These are phyloP conservation scores for Clavelina lepadiformis DNA, from an alignment of 23 tunicate genomes.

Conservation along the genomic window DNA sequence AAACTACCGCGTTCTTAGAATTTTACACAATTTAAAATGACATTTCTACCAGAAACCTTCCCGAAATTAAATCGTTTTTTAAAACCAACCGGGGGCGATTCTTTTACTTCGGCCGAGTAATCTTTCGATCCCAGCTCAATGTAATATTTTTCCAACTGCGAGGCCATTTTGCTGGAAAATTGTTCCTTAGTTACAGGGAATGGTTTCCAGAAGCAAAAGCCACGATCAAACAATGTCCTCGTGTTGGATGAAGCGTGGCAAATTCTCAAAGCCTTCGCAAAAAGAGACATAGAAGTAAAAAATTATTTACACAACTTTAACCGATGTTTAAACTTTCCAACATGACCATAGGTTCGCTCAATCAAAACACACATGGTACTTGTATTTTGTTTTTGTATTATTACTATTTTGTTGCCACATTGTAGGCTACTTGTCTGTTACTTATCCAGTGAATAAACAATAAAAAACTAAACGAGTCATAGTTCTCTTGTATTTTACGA, in stretches of 20 bases:
- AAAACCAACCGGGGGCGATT: background rate
- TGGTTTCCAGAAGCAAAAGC: conserved; percentile 74
- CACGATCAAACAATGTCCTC: conserved; percentile 46
- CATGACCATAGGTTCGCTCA: no score
- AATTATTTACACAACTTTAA: no score
- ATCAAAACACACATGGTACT: no score
- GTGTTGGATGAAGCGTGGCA: conserved; percentile 50
- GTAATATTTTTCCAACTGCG: conserved; percentile 36
- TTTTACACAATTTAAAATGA: background rate
- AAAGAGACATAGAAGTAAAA: no score
- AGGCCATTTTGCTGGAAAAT: conserved; percentile 39
- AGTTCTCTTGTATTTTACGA: no score
- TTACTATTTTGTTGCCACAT: no score
- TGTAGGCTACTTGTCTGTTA: no score
- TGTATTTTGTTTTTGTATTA: no score
- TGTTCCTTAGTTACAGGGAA: conserved; percentile 80
- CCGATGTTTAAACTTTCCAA: no score
- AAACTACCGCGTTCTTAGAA: no score
- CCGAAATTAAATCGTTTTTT: background rate
- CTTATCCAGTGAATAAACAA: no score
- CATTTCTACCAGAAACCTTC: background rate
- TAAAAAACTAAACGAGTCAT: no score
- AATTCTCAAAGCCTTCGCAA: conserved; percentile 69
- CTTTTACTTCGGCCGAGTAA: background rate
- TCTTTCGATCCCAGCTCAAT: conserved; percentile 1